These are phyloP conservation scores for Emmelina monodactyla DNA, from an alignment of 2,888 invertebrate genomes.

Conservation along the genomic window DNA sequence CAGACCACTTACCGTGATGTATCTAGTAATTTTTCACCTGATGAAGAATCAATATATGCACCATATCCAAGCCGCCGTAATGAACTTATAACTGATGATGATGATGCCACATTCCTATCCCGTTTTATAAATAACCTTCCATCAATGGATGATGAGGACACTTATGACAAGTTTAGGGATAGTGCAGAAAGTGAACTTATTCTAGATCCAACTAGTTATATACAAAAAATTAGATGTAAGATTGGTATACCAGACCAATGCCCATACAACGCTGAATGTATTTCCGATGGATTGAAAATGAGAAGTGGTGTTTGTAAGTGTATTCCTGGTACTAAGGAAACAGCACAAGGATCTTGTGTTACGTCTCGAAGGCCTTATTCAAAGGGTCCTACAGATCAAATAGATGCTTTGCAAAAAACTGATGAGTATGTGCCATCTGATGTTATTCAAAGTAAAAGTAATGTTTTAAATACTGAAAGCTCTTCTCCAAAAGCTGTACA, in stretches of 20 bases:
- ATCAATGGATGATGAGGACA: slow-evolving; percentile 34
- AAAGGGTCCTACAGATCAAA: slow-evolving; percentile 41
- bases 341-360: slow-evolving; percentile 41
- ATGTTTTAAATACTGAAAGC: slow-evolving; percentile 34
- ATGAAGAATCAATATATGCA: slow-evolving; percentile 46
- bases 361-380: slow-evolving; percentile 38
- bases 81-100: slow-evolving; percentile 38
- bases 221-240: slow-evolving; percentile 67
- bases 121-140: slow-evolving; percentile 50
- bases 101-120: slow-evolving; percentile 41
- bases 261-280: slow-evolving; percentile 74
- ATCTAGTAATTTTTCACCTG: slow-evolving; percentile 42
- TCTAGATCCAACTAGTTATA: slow-evolving; percentile 55
- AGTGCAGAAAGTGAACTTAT: slow-evolving; percentile 50
- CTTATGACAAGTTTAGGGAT: slow-evolving; percentile 44
- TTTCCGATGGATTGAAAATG: slow-evolving; percentile 57
- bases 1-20: slow-evolving; percentile 48
- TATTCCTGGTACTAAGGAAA: slow-evolving; percentile 65
- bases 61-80: slow-evolving; percentile 38
- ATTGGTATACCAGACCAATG: slow-evolving; percentile 68
- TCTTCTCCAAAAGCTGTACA: slow-evolving; percentile 63
- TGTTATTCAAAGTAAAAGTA: slow-evolving; percentile 25
- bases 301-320: slow-evolving; percentile 78
- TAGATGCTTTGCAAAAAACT: slow-evolving; percentile 39
- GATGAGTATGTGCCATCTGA: too few relatives aligned